Conservation (phyloP, 2,113 vertebrate genomes). For the Typhlomys cinereus region DNA sequence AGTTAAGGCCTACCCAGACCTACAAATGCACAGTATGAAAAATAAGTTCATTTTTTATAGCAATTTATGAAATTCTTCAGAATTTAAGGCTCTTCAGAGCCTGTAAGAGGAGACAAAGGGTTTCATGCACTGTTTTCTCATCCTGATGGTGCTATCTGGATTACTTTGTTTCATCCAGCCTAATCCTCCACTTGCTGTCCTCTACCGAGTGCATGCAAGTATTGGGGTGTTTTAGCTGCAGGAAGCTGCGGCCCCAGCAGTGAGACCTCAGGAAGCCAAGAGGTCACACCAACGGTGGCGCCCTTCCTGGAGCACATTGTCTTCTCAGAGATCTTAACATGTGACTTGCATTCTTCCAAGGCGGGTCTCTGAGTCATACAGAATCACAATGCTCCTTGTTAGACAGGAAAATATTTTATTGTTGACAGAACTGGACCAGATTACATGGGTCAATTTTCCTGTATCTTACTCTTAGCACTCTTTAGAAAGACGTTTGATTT, state of each 20-base stretch:
- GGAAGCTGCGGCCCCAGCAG: too few species aligned
- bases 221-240: not conserved
- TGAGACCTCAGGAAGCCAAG: too few species aligned
- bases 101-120: not conserved
- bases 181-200: not conserved
- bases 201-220: not conserved
- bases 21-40: not conserved
- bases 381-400: not conserved
- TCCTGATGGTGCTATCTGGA: not conserved
- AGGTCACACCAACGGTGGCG: not conserved
- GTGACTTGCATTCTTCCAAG: not conserved
- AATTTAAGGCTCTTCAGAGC: not conserved
- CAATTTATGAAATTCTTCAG: not conserved
- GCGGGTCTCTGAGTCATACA: not conserved
- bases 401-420: not conserved
- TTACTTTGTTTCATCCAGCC: not conserved
- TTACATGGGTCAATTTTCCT: not conserved
- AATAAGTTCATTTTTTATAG: not conserved
- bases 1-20: not conserved
- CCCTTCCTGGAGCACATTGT: not conserved
- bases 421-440: not conserved
- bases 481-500: not conserved
- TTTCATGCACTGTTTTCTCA: not conserved
- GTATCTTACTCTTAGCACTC: not conserved
- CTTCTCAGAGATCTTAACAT: not conserved